phyloP scores from a whole-genome alignment of 2,888 invertebrate species.

The Parnassius orleans region DNA sequence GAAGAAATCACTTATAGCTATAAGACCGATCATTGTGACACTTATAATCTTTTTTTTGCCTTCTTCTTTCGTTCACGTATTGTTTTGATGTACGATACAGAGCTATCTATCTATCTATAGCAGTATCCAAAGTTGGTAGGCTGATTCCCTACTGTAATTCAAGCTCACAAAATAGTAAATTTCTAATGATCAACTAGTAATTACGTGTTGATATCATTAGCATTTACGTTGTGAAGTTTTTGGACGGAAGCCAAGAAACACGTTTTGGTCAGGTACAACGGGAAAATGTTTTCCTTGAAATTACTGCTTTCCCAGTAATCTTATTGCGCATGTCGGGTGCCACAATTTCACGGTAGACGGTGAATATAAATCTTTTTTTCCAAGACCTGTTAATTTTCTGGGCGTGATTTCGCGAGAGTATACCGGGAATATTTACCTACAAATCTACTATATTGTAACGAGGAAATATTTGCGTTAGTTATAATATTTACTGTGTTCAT shows the following conservation, averaged over 20 bases:
- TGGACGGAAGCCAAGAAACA: slow-evolving; percentile 13
- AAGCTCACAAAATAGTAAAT: no score
- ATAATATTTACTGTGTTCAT: no score
- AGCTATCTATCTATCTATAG: no score
- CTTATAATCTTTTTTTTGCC: no score
- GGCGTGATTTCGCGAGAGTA: background rate
- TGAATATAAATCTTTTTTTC: slow-evolving; percentile 25
- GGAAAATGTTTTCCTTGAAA: slow-evolving; percentile 45
- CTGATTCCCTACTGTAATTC: no score
- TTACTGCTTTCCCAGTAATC: slow-evolving; percentile 45
- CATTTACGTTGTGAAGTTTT: background rate
- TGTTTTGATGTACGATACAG: no score
- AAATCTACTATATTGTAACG: background rate
- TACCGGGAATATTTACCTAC: background rate
- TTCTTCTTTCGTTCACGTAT: no score
- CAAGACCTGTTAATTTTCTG: slow-evolving; percentile 1
- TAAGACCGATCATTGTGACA: no score
- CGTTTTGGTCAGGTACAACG: slow-evolving; percentile 7
- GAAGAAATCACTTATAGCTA: no score
- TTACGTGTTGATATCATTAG: slow-evolving; percentile 2
- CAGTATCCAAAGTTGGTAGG: no score
- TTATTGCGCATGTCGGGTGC: slow-evolving; percentile 36
- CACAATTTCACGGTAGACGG: slow-evolving; percentile 28
- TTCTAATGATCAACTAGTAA: slow-evolving; percentile 8
- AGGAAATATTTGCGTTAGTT: slow-evolving; percentile 2